A percentile compares a stretch with the other conserved stretches of the same genome.
These are phyloP conservation scores for Lycaena phlaeas DNA, from an alignment of 2,888 invertebrate species.

Conservation along the genomic window DNA sequence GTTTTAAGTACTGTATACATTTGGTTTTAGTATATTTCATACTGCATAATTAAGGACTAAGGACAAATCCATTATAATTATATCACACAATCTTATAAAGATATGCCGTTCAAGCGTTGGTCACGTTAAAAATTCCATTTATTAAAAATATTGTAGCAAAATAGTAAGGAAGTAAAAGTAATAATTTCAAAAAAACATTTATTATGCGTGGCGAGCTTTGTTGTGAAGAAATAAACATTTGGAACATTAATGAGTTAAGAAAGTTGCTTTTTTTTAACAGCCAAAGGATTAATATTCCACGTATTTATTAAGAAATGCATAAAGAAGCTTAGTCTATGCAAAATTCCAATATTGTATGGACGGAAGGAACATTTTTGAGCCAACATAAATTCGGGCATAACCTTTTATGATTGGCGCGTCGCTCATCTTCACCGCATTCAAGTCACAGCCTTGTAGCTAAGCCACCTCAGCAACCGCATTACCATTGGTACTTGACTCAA, in stretches of 20 bases:
- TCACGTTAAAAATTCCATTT: slow-evolving; percentile 41
- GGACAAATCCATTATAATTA: slow-evolving; percentile 61
- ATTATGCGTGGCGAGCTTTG: neutral
- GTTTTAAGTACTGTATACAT: slow-evolving; percentile 63
- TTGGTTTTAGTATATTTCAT: slow-evolving; percentile 48
- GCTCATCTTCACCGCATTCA: slow-evolving; percentile 18
- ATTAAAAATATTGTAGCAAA: slow-evolving; percentile 17
- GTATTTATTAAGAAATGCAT: slow-evolving; percentile 34
- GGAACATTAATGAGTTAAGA: slow-evolving; percentile 4
- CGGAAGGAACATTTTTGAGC: slow-evolving; percentile 65
- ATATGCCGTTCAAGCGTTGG: slow-evolving; percentile 71
- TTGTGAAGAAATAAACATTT: slow-evolving; percentile 1
- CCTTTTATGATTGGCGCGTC: slow-evolving; percentile 35
- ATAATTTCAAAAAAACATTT: slow-evolving; percentile 17
- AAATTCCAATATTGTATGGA: slow-evolving; percentile 52
- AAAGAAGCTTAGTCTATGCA: slow-evolving; percentile 52
- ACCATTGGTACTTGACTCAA: too few relatives aligned
- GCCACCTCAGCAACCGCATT: too few relatives aligned
- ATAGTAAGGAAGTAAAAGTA: slow-evolving; percentile 19
- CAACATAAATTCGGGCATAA: slow-evolving; percentile 31
- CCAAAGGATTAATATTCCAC: slow-evolving; percentile 16
- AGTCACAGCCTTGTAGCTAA: slow-evolving; percentile 10
- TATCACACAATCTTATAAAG: slow-evolving; percentile 71
- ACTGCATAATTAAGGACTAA: slow-evolving; percentile 40
- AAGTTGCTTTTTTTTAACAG: slow-evolving; percentile 16